phyloP scores from a whole-genome alignment of 2,113 vertebrate genomes.

The Cebus imitator region DNA sequence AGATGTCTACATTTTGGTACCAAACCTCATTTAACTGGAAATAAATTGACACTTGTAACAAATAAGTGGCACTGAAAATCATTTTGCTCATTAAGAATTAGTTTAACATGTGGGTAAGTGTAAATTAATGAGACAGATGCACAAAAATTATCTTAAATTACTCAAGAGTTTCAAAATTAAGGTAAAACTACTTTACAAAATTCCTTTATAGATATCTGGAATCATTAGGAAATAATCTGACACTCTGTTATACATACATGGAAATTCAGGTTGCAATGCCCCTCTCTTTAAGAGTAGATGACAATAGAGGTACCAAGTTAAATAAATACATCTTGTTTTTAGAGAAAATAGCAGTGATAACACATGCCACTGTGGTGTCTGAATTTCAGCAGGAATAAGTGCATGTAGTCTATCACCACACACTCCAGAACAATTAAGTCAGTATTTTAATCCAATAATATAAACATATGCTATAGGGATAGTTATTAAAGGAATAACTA shows the following conservation, averaged over 20 bases:
- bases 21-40: background rate
- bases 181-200: background rate
- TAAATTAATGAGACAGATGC: slow-evolving; percentile 36
- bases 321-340: background rate
- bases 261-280: background rate
- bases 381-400: background rate
- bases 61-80: background rate
- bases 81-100: background rate
- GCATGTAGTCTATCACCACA: background rate
- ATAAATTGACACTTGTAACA: background rate
- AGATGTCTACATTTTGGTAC: background rate
- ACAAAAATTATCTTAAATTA: slow-evolving; percentile 23
- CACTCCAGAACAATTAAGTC: background rate
- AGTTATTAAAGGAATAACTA: background rate
- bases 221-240: background rate
- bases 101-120: background rate
- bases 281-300: background rate
- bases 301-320: background rate
- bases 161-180: slow-evolving; percentile 2
- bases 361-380: background rate
- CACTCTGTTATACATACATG: background rate
- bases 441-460: background rate
- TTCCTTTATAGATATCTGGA: background rate
- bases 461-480: background rate
- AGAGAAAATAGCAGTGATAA: background rate